Base-by-base conservation (phyloP, 2,888 invertebrate species). In the Spilarctia lutea region DNA sequence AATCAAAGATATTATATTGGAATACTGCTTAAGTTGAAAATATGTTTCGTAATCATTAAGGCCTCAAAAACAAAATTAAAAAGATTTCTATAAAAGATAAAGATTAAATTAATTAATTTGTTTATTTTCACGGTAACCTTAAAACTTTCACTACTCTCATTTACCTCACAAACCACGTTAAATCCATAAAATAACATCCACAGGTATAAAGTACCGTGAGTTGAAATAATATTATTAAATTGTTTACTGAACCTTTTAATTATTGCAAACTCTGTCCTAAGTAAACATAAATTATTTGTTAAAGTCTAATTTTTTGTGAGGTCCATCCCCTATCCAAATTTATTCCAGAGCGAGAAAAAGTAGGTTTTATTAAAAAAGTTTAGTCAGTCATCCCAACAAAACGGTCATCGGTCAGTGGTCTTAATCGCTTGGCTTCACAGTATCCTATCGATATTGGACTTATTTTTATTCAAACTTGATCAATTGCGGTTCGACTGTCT, bases 301-400 rank as follows among this genome's bases (percentile, higher is more conserved):
- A 85, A 84, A 84, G 80, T 76, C 79, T 77, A 78, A 87, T 89
- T 90, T 92, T 92, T 91, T 87, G 86, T 87, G 87, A 84, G 87
- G 88, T 85, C 87, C 81, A 89, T 88, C 87, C 88, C 87, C 88
- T 89, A 89, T 90, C 86, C 82, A 90, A 93, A 94, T 94, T 93
- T 92, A 93, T 93, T 90, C 88, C 82, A 45, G 84, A 75, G 79
- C 82, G 85, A 82, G 82, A 83, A 87, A 86, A 90, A 88, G 89
- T 84, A 79, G 89, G 87, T 93, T 94, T 94, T 94, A 94, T 94
- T 94, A 93, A 94, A 94, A 94, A 94, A 94, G 89, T 94, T 94
- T 79, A 79, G 71, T 75, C 81, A 79, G 71, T 75, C 81, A 79
- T 80, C 75, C 84, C 81, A 84, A 83, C 81, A 84, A 84, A 80